phyloP scores from a whole-genome alignment of 2,797 vertebrate genomes.

The Mormyrus hasselquistii region DNA sequence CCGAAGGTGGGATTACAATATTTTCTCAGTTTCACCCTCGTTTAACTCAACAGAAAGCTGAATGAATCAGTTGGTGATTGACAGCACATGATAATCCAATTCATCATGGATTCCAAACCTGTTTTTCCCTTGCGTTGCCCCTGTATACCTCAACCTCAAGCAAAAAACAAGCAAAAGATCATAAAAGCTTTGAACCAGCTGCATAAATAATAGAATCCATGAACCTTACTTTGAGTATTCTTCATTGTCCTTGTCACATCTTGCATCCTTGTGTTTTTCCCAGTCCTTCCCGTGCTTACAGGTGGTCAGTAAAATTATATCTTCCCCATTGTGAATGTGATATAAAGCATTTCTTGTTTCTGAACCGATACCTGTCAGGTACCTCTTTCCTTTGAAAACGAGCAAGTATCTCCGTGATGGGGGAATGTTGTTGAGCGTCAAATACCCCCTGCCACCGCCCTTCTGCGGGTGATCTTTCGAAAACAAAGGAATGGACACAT shows the following conservation, averaged over 20 bases:
- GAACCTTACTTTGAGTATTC: conserved; percentile 72
- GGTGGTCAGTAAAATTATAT: conserved; percentile 70
- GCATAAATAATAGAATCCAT: not conserved
- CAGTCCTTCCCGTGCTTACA: conserved; percentile 76
- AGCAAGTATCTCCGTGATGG: conserved; percentile 67
- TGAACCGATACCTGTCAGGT: conserved; percentile 71
- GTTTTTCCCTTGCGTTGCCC: too few relatives aligned
- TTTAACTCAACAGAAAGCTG: not conserved
- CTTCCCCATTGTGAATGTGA: conserved; percentile 70
- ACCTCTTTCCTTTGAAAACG: conserved; percentile 76
- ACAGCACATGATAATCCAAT: not conserved
- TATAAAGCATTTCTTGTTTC: conserved; percentile 75
- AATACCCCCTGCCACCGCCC: conserved; percentile 53
- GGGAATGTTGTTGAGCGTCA: conserved; percentile 54
- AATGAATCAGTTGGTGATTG: not conserved
- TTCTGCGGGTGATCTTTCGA: conserved; percentile 69
- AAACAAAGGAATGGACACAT: conserved; percentile 71
- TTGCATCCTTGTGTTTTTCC: conserved; percentile 69
- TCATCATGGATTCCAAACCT: not conserved
- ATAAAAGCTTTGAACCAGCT: conserved; percentile 5
- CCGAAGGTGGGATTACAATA: not conserved
- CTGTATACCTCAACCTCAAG: not conserved
- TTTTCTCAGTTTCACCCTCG: not conserved
- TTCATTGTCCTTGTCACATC: conserved; percentile 65
- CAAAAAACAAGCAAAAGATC: not conserved